phyloP scores from a whole-genome alignment of 2,888 invertebrate species.

The Agrotis exclamationis region DNA sequence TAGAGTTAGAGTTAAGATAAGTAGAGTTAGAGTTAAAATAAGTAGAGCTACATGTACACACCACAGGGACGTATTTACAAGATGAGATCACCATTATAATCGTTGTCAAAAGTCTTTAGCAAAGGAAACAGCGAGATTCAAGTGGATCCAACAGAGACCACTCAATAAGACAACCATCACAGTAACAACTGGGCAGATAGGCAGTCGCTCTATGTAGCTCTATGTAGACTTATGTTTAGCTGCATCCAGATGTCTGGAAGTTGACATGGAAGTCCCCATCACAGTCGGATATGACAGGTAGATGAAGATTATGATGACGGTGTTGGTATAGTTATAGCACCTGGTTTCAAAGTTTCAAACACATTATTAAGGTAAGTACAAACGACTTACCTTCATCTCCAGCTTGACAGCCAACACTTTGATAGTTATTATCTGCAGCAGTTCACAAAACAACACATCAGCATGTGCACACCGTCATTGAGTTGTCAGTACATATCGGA shows the following conservation, averaged over 20 bases:
- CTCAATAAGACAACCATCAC: neutral
- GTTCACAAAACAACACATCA: conserved; percentile 78
- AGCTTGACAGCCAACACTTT: conserved; percentile 84
- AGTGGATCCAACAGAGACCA: neutral
- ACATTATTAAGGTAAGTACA: too few relatives aligned
- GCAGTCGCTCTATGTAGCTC: too few relatives aligned
- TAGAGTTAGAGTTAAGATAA: neutral
- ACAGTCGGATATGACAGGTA: neutral
- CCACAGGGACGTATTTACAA: neutral
- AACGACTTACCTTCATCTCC: conserved; percentile 85
- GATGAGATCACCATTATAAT: neutral
- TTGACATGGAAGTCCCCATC: too few relatives aligned
- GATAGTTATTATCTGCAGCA: conserved; percentile 67
- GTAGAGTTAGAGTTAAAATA: neutral
- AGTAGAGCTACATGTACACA: neutral
- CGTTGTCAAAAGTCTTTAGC: neutral
- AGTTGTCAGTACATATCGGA: conserved; percentile 71
- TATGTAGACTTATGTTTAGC: neutral
- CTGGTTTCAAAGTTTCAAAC: neutral
- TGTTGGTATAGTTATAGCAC: neutral
- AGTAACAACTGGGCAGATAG: neutral
- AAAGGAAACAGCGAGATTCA: neutral
- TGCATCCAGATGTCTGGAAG: neutral
- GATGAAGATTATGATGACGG: neutral
- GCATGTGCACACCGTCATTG: conserved; percentile 69